phyloP scores from a whole-genome alignment of 2,797 vertebrate genomes.

The Lacerta agilis region DNA sequence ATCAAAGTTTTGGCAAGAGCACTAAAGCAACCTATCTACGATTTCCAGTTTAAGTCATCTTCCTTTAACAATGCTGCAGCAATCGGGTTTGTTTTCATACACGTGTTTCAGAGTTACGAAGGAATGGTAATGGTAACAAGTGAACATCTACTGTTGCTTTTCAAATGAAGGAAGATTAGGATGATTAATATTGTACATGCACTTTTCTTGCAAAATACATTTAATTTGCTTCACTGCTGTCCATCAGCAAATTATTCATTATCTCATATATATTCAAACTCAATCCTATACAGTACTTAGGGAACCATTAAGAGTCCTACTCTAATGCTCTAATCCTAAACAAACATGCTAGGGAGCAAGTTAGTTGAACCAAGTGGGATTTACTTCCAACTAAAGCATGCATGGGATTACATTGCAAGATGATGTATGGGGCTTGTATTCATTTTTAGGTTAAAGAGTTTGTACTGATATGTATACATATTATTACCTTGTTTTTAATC shows the following conservation, averaged over 20 bases:
- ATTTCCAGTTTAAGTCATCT: neutral
- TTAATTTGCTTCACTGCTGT: neutral
- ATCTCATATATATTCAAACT: neutral
- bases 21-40: neutral
- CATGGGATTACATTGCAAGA: neutral
- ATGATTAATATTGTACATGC: neutral
- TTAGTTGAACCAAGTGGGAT: neutral
- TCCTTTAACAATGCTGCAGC: neutral
- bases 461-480: neutral
- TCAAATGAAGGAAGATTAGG: neutral
- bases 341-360: neutral
- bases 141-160: neutral
- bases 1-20: conserved; percentile 30
- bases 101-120: neutral
- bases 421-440: neutral
- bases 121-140: neutral
- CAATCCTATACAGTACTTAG: neutral
- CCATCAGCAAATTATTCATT: neutral
- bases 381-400: neutral
- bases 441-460: neutral
- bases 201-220: neutral
- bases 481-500: neutral
- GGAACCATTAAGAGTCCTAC: neutral
- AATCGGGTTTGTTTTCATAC: conserved; percentile 18
- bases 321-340: neutral